Percentiles rank a stretch among this genome's conserved stretches.
Evolutionary conservation across 2,113 vertebrate species (phyloP).

Genomic region (Cyprinodon brontotheroides): DNA sequence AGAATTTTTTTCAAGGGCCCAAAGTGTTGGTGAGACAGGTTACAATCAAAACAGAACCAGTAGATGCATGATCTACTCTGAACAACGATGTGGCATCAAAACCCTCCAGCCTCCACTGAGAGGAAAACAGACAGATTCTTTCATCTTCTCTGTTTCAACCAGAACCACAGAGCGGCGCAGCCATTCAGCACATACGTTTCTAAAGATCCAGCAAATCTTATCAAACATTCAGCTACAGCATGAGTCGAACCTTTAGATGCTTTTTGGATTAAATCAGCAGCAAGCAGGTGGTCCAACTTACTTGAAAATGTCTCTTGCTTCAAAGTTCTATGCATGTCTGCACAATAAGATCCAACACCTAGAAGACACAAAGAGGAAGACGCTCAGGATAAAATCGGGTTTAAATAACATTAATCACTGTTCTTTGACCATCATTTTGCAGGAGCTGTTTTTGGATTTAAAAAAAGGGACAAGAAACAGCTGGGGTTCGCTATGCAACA

Average conservation of each 20-base stretch:
- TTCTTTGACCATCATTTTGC: not conserved
- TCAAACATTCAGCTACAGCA: not conserved
- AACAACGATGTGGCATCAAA: conserved; percentile 33
- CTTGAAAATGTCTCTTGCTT: conserved; percentile 38
- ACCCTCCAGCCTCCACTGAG: conserved; percentile 7
- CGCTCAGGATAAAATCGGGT: not conserved
- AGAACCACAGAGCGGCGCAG: not conserved
- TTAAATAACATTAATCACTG: not conserved
- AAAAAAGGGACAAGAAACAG: not conserved
- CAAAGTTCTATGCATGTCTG: not conserved
- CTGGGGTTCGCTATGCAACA: too few species aligned
- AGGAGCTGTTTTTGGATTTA: not conserved
- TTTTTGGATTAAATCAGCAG: conserved; percentile 21
- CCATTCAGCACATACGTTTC: not conserved
- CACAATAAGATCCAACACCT: conserved; percentile 34
- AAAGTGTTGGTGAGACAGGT: conserved; percentile 37
- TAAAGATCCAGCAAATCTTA: too few species aligned
- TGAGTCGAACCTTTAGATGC: too few species aligned
- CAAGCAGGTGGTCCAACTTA: conserved; percentile 39
- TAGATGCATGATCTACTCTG: conserved; percentile 28
- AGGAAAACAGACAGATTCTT: not conserved
- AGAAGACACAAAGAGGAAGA: conserved; percentile 19
- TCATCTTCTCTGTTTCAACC: not conserved
- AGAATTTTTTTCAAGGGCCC: conserved; percentile 23
- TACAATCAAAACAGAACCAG: conserved; percentile 61